Evolutionary conservation across 2,113 vertebrate genomes (phyloP).

Genomic region (Cyanistes caeruleus): DNA sequence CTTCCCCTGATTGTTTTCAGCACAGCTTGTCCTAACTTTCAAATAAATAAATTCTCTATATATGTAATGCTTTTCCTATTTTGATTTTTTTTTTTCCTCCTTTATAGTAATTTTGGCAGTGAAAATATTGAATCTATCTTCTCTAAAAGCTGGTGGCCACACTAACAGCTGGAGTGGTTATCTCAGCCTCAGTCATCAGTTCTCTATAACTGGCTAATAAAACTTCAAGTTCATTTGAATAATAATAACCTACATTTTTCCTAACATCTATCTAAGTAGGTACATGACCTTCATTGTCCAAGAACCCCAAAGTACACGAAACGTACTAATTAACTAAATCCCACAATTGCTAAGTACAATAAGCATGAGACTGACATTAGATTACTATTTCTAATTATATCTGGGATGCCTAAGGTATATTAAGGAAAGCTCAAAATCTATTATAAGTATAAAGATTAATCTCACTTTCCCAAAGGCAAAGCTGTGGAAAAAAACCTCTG

Average conservation of each 20-base stretch:
- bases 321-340: conserved; percentile 33
- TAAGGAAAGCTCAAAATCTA: conserved; percentile 39
- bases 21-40: not conserved
- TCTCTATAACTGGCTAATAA: not conserved
- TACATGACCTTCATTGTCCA: conserved; percentile 27
- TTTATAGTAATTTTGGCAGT: not conserved
- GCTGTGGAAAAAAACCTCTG: not conserved
- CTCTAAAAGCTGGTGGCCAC: not conserved
- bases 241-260: conserved; percentile 13
- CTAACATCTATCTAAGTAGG: not conserved
- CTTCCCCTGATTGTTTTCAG: not conserved
- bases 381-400: conserved; percentile 59
- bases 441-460: conserved; percentile 51
- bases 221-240: conserved; percentile 13
- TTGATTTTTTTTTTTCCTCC: not conserved
- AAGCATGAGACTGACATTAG: not conserved
- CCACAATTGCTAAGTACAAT: conserved; percentile 14
- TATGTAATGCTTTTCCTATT: not conserved
- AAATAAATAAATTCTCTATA: not conserved
- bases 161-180: not conserved
- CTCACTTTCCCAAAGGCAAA: conserved; percentile 43
- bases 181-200: not conserved
- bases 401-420: conserved; percentile 17
- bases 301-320: not conserved
- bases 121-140: not conserved